Base-by-base conservation (phyloP, 2,797 vertebrate genomes). In the Enteromius afrohamiltoni region DNA sequence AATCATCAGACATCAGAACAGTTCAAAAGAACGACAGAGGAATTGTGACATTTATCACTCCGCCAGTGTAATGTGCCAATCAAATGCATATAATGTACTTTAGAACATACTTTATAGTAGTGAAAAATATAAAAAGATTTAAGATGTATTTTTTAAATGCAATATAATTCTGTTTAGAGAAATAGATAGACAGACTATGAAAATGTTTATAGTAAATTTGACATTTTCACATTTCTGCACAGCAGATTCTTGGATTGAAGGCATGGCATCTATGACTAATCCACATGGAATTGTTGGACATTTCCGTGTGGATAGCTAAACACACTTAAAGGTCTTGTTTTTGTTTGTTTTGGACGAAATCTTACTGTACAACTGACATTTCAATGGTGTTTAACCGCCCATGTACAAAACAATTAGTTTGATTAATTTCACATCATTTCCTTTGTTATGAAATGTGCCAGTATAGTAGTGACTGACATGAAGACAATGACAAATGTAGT, bases 271-370 rank as follows among this genome's bases (percentile, higher is more conserved):
- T 85, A 88, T 88, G 87, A 89, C 85, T 85, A 83, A 79, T 23
- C 77, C 84, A 78, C 82, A 67, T 80, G 89, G 82, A 88, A 91
- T 87, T 62, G 79, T 79, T 83, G 82, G 87, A 85, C 81, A 88
- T 47, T 65, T 69, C 77, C 74, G 85, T 79, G 67, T 85, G 85
- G 90, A 91, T 92, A 93, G 86, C 53, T 80, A 91, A 87, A 91
- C 84, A 88, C 85, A 75, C 84, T 88, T 83, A 91, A 91, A 89
- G 87, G 79, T 76, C 89, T 85, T 87, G 77, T 74, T 84, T 80
- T 65, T 87, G 90, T 87, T 92, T 91, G 74, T 90, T 85, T 92
- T 93, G 92, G 92, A 92, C 73, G 77, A 79, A 8, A 82, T 77
- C 42, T 53, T 79, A 11, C 42, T 11, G 42, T 13, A 45, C 77